These are phyloP conservation scores for Lepus townsendii DNA, from an alignment of 2,797 vertebrate species.

Conservation along the genomic window DNA sequence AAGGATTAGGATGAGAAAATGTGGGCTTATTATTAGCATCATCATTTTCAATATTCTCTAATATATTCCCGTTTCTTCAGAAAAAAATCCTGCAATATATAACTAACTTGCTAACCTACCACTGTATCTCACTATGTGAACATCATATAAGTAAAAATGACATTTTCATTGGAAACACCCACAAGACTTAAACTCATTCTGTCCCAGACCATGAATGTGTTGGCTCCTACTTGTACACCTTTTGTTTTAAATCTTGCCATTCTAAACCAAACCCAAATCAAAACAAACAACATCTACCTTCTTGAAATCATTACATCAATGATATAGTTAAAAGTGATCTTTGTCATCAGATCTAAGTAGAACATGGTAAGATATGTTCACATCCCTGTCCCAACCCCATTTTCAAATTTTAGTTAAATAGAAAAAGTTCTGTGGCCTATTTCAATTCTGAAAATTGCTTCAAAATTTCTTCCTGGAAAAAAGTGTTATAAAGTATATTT, in stretches of 20 bases:
- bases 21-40: not conserved
- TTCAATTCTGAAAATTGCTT: slow-evolving; percentile 39
- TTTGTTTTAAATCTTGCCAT: not conserved
- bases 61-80: not conserved
- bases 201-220: not conserved
- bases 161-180: not conserved
- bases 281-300: not conserved
- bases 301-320: not conserved
- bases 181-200: not conserved
- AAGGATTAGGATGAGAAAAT: not conserved
- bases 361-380: not conserved
- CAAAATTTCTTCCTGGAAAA: slow-evolving; percentile 41
- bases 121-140: not conserved
- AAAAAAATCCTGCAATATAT: not conserved
- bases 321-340: not conserved
- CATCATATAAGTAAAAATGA: not conserved
- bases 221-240: not conserved
- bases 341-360: not conserved
- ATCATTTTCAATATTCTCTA: slow-evolving; percentile 17
- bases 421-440: not conserved
- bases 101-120: not conserved
- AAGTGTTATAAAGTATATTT: slow-evolving; percentile 48
- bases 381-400: not conserved
- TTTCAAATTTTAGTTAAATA: slow-evolving; percentile 28
- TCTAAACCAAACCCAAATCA: not conserved